These are phyloP conservation scores for Phrynosoma blainvillii DNA, from an alignment of 2,113 vertebrate species.

Conservation along the genomic window DNA sequence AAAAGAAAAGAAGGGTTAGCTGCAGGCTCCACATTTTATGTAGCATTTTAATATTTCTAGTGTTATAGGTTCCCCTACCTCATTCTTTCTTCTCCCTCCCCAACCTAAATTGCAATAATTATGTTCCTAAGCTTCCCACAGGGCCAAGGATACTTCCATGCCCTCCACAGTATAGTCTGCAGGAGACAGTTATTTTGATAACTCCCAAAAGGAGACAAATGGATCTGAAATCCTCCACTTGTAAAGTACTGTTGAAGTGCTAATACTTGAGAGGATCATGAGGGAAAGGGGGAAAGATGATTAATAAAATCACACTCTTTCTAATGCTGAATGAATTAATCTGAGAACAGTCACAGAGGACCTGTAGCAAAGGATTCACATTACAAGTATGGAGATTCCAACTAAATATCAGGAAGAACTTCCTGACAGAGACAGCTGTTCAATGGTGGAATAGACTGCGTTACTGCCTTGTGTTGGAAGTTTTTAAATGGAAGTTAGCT, in stretches of 20 bases:
- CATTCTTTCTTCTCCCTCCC: too few relatives aligned
- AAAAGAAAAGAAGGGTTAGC: too few relatives aligned
- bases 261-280: background rate
- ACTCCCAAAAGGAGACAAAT: background rate
- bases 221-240: background rate
- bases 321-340: background rate
- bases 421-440: too few relatives aligned
- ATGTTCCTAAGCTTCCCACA: background rate
- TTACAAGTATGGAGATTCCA: too few relatives aligned
- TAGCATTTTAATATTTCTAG: background rate
- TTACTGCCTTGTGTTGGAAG: too few relatives aligned
- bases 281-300: background rate
- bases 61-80: background rate
- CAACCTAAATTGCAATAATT: background rate
- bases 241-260: background rate
- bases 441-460: too few relatives aligned
- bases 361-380: too few relatives aligned
- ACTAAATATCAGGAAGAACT: too few relatives aligned
- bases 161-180: background rate
- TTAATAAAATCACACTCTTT: background rate
- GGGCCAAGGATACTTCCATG: background rate
- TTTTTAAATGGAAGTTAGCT: too few relatives aligned
- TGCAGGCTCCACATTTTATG: too few relatives aligned
- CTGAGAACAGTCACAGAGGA: background rate
- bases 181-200: background rate